Base-by-base conservation (phyloP, 2,888 invertebrate species). In the Diplazon laetatorius region DNA sequence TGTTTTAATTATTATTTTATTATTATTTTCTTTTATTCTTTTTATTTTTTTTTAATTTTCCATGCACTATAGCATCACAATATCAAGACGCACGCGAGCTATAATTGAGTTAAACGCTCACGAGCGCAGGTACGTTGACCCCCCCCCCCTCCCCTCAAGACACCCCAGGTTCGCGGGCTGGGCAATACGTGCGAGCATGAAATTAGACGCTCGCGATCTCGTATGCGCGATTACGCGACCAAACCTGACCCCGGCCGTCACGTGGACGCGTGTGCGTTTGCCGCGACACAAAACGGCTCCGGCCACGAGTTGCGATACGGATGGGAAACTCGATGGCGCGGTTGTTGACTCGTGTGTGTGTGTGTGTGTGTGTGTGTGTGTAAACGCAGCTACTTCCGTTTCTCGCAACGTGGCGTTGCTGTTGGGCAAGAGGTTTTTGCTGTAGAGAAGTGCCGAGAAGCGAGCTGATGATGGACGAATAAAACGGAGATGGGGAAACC, bases 161-260 rank as follows among this genome's bases (percentile, higher is more conserved):
- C n/a, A n/a, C n/a, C n/a, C n/a, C n/a, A n/a, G n/a, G 59, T 57
- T 50, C 42, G 59, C 52, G 20, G 35, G 16, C 6, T 12, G 63
- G 18, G 55, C 25, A 55, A 18, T 75, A 85, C 81, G 81, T 69
- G 82, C 78, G 82, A 81, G 82, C 82, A 83, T 85, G 85, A 86
- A 87, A 87, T 87, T 86, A 86, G 85, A 85, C 83, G 84, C 86
- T 85, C 85, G 86, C 87, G 85, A 87, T 87, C 82, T 81, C 80
- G 84, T 83, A 82, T 80, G 76, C 76, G n/a, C 80, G 86, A 85
- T 86, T 87, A 83, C 80, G 74, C 80, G 80, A n/a, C 81, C 81
- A 75, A 66, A 75, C 52, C 65, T 62, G 70, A 78, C 46, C 70
- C 52, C n/a, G n/a, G n/a, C n/a, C n/a, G n/a, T n/a, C n/a, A n/a